Conservation (phyloP, 1,140 invertebrate genomes). For the Drosophila neocordata region DNA sequence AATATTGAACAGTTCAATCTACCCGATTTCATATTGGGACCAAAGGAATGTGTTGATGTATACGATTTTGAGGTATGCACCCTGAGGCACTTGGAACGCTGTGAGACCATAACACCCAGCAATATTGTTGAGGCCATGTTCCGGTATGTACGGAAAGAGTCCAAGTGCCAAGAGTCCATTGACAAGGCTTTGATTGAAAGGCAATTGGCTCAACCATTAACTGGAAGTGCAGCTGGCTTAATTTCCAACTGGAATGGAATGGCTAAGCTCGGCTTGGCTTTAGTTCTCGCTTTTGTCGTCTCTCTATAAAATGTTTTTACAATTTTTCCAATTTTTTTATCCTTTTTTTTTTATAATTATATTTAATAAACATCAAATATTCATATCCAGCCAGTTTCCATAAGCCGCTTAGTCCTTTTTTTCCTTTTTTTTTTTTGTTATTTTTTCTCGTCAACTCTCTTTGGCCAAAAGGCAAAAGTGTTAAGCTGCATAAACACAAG, state of each 20-base stretch:
- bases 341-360: conserved; percentile 63
- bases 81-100: conserved; percentile 86
- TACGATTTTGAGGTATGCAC: conserved; percentile 86
- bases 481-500: conserved; percentile 75
- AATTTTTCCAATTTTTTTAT: conserved; percentile 6
- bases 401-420: conserved; percentile 69
- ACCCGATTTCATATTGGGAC: conserved; percentile 66
- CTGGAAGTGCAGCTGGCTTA: not conserved
- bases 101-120: conserved; percentile 88
- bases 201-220: not conserved
- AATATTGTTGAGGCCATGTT: conserved; percentile 91
- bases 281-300: not conserved
- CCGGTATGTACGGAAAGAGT: conserved; percentile 84
- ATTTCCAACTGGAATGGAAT: not conserved
- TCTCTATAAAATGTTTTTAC: not conserved
- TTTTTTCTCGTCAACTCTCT: conserved; percentile 22
- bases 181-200: conserved; percentile 32
- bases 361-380: conserved; percentile 62
- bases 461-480: conserved; percentile 43
- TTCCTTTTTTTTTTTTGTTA: not conserved
- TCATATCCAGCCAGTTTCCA: conserved; percentile 36
- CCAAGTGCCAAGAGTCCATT: conserved; percentile 62
- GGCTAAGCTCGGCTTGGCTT: not conserved
- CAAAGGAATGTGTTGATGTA: conserved; percentile 83
- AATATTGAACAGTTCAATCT: conserved; percentile 27